Base-by-base conservation (phyloP, 2,888 invertebrate species). In the Sinelater perroti region DNA sequence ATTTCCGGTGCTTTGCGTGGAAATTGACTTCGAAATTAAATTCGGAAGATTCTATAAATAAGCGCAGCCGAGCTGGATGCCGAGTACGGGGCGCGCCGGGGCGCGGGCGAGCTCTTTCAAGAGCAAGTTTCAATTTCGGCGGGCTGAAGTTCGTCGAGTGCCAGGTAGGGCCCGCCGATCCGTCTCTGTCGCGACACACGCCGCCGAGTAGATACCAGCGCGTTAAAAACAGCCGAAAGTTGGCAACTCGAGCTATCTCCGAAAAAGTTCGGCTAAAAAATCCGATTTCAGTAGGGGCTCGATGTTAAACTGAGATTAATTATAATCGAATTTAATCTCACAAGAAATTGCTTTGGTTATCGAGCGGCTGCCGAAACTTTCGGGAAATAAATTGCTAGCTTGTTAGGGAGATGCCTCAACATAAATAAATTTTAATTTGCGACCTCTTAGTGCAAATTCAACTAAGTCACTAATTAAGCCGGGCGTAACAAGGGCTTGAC, bases 291-390 rank as follows among this genome's bases (percentile, higher is more conserved):
- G 26, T 14, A 38, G 33, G 56, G 56, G 56, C 52, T 60, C 46
- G 40, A 51, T 52, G 56, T 56, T 52, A 51, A 56, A 56, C 60
- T 53, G 42, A 53, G 50, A 55, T 60, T 60, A 60, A 60, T 60
- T 60, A 51, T 56, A 60, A 60, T 60, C 56, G 45, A 60, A 60
- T 60, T 60, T 60, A 56, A 60, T 60, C 52, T 30, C 46, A 53
- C 45, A 60, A 56, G 36, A 56, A 56, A 60, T 56, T 56, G 42
- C 56, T 33, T 60, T 59, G 49, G 45, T 59, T 59, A 49, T 45
- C 35, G 42, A 44, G 10, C 31, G n/a, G 7, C 10, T 11, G 13
- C n/a, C 14, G 45, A 50, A 54, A 59, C 35, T 59, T 50, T 17
- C 16, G 16, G n/a, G 42, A 44, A 50, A 56, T 44, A 56, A 56